phyloP scores from a whole-genome alignment of 2,113 vertebrate species.

The Gobius niger region DNA sequence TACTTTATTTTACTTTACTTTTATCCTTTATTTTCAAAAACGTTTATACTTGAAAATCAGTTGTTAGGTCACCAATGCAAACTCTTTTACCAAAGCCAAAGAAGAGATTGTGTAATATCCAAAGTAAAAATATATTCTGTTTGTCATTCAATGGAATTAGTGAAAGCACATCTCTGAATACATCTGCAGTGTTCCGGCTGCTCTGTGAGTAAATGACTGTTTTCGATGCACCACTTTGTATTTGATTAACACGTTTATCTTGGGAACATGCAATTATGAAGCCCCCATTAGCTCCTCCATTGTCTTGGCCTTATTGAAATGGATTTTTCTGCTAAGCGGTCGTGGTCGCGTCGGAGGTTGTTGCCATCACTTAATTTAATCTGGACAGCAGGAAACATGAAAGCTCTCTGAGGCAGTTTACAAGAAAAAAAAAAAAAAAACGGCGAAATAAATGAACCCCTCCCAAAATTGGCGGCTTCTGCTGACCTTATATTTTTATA shows the following conservation, averaged over 20 bases:
- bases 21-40: too few relatives aligned
- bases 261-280: constrained; percentile 75
- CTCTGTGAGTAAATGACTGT: constrained; percentile 62
- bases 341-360: constrained; percentile 17
- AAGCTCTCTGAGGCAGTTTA: constrained; percentile 51
- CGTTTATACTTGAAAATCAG: too few relatives aligned
- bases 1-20: too few relatives aligned
- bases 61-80: not conserved
- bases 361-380: constrained; percentile 66
- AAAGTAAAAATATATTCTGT: constrained; percentile 36
- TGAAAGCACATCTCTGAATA: constrained; percentile 50
- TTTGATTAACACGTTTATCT: constrained; percentile 76
- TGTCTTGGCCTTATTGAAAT: constrained; percentile 74
- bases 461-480: constrained; percentile 62
- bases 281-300: constrained; percentile 70
- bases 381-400: constrained; percentile 56
- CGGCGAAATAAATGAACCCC: constrained; percentile 62
- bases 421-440: not conserved
- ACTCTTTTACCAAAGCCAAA: not conserved
- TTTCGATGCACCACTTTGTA: constrained; percentile 63
- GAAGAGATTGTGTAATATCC: constrained; percentile 33
- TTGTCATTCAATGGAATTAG: constrained; percentile 59
- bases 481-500: constrained; percentile 51
- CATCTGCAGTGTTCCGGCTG: constrained; percentile 51
- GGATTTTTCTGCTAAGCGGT: constrained; percentile 62